phyloP scores from a whole-genome alignment of 2,888 invertebrate species.

The Drosophila borborema region DNA sequence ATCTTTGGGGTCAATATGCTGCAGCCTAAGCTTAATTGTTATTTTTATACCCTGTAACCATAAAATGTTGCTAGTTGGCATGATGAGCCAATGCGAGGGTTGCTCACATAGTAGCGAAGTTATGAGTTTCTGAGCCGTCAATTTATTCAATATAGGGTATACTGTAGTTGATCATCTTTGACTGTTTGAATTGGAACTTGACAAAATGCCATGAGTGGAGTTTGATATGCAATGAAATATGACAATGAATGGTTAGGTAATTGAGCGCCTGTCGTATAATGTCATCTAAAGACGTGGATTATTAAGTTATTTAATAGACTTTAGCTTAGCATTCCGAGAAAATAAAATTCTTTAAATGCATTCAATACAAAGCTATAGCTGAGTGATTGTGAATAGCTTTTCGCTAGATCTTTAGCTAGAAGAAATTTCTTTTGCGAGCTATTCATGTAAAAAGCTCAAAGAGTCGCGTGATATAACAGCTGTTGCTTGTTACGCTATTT shows the following conservation, averaged over 20 bases:
- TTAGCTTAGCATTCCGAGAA: background rate
- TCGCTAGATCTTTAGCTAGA: background rate
- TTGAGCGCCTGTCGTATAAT: slow-evolving; percentile 12
- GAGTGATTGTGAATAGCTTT: background rate
- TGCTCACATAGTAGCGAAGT: background rate
- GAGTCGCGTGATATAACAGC: slow-evolving; percentile 1
- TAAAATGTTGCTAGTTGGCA: background rate
- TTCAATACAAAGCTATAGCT: background rate
- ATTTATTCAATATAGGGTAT: slow-evolving; percentile 17
- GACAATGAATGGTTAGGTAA: slow-evolving; percentile 18
- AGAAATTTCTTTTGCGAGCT: too few species aligned
- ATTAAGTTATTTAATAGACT: slow-evolving; percentile 28
- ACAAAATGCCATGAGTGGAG: slow-evolving; percentile 34
- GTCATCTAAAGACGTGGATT: background rate
- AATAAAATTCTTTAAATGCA: too few species aligned
- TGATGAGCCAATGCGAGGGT: background rate
- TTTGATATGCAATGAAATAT: slow-evolving; percentile 16
- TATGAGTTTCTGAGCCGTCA: too few species aligned
- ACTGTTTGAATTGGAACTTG: slow-evolving; percentile 7
- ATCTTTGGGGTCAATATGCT: slow-evolving; percentile 78
- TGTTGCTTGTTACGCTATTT: background rate
- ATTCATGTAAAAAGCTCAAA: too few species aligned
- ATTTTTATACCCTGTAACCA: slow-evolving; percentile 26
- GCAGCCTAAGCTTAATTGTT: slow-evolving; percentile 77
- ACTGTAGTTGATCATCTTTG: background rate